phyloP scores from a whole-genome alignment of 2,113 vertebrate species.

The Lycocorax pyrrhopterus region DNA sequence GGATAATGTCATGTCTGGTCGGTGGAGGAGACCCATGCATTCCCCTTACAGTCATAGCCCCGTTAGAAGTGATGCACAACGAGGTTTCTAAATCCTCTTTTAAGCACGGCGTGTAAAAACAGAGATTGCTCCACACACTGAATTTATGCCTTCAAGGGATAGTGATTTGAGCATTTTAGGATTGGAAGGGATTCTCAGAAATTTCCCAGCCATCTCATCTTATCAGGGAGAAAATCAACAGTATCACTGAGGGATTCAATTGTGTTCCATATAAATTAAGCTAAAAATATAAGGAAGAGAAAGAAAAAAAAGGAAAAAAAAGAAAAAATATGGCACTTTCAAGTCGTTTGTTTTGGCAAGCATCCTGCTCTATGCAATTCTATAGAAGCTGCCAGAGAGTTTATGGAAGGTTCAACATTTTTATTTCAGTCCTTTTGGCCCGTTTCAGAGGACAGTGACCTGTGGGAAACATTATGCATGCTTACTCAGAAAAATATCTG shows the following conservation, averaged over 20 bases:
- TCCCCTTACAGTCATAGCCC: background rate
- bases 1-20: background rate
- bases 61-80: background rate
- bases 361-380: background rate
- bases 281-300: background rate
- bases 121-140: background rate
- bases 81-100: background rate
- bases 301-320: background rate
- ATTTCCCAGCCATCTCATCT: background rate
- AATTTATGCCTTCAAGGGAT: background rate
- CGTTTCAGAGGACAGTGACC: background rate
- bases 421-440: background rate
- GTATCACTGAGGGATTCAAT: background rate
- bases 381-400: background rate
- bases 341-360: background rate
- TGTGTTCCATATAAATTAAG: background rate
- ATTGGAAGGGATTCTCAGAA: background rate
- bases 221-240: background rate
- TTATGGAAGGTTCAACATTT: slow-evolving; percentile 7
- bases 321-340: background rate
- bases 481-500: slow-evolving; percentile 14
- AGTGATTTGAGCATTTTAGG: background rate
- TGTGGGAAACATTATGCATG: background rate
- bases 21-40: accelerated
- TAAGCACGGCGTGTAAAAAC: background rate